Base-by-base conservation (phyloP, 1,140 invertebrate genomes). In the Formica selysi region DNA sequence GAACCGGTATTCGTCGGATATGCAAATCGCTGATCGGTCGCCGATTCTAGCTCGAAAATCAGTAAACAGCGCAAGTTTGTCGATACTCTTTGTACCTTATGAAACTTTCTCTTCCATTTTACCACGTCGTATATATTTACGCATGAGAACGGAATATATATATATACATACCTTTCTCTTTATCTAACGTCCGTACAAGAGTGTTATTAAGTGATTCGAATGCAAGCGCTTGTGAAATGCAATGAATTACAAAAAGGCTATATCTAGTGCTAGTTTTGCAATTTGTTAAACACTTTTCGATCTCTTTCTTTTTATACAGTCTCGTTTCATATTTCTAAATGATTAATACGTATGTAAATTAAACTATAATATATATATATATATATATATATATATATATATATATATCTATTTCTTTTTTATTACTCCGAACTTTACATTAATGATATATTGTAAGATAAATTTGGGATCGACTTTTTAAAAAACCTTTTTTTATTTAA, bases 21-120 rank as follows among this genome's bases (percentile, higher is more conserved):
- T 86, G 85, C 64, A 86, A 86, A 86, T 86, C 84, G 29, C 41
- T 48, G 64, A 80, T 59, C 51, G 83, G 44, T 16, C 62, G 51
- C 26, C 16, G 76, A 59, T 81, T 70, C 32, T 70, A 32, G 29
- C 16, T 44, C 26, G 79, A 74, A 73, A 70, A 80, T 81, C 84
- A 41, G 38, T 54, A 80, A 86, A 68, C 29, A 38, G 38, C 29
- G 7, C 76, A 65, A 61, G 13, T 48, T 61, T 11, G 54, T 16
- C 44, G 74, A 32, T 38, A 16, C 57, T 7, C 57, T 76, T 76
- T 71, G 41, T 79, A 2, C 59, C n/a, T n/a, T n/a, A 36, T 29
- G 13, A 41, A 74, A 74, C 61, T 36, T 73, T 61, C 68, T 32
- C 36, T 19, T 51, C 36, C 48, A 32, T 32, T 1, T 32, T 32